A percentile compares a stretch with the other conserved stretches of the same genome.
phyloP scores from a whole-genome alignment of 2,113 vertebrate species.

The Catharus fuscescens region DNA sequence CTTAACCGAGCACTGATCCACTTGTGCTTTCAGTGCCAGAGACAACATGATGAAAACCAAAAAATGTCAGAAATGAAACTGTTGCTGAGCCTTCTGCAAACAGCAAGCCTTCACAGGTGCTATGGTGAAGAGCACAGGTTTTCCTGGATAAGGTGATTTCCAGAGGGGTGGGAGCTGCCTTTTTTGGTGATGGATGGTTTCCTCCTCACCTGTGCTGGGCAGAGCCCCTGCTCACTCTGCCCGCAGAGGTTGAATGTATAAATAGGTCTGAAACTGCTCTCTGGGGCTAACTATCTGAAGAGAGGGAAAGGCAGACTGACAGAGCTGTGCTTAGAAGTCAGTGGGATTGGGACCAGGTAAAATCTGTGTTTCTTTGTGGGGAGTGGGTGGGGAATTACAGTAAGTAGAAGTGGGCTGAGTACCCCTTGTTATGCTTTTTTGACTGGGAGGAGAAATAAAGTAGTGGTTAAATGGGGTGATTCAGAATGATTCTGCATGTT shows the following conservation, averaged over 20 bases:
- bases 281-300: background rate
- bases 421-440: background rate
- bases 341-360: background rate
- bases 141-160: background rate
- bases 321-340: background rate
- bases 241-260: background rate
- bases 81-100: background rate
- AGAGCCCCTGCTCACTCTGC: background rate
- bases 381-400: background rate
- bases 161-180: background rate
- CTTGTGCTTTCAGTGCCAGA: background rate
- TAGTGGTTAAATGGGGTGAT: background rate
- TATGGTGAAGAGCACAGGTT: background rate
- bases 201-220: background rate
- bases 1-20: background rate
- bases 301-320: background rate
- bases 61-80: background rate
- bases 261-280: background rate
- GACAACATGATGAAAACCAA: background rate
- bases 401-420: background rate
- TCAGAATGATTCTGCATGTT: background rate
- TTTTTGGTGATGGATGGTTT: background rate
- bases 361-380: background rate
- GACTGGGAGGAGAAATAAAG: background rate
- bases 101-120: background rate